A percentile compares a stretch with the other conserved stretches of the same genome.
These are phyloP conservation scores for Xyrichtys novacula DNA, from an alignment of 2,797 vertebrate species.

Conservation along the genomic window DNA sequence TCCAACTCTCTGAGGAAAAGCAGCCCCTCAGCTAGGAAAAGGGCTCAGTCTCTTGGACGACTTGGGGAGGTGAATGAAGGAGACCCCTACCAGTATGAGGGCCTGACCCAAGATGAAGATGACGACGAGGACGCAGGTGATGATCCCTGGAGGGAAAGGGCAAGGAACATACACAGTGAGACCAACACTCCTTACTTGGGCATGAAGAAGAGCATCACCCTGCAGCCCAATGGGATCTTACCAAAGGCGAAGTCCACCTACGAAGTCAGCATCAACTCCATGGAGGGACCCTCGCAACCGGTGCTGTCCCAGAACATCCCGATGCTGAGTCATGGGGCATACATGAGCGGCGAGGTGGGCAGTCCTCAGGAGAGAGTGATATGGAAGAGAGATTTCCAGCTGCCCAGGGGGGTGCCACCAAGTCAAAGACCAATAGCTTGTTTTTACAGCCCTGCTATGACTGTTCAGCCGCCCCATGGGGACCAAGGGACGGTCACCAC, in stretches of 20 bases:
- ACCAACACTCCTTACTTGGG: constrained; percentile 90
- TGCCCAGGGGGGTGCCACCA: constrained; percentile 76
- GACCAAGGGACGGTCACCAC: constrained; percentile 64
- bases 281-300: constrained; percentile 70
- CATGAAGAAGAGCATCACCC: constrained; percentile 83
- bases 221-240: constrained; percentile 90
- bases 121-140: constrained; percentile 80
- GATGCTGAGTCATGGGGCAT: constrained; percentile 71
- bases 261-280: constrained; percentile 84
- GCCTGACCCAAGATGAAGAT: constrained; percentile 87
- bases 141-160: constrained; percentile 88
- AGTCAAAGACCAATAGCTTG: constrained; percentile 90
- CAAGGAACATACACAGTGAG: constrained; percentile 88
- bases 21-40: constrained; percentile 92
- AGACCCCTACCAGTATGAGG: constrained; percentile 91
- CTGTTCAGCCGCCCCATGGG: constrained; percentile 78
- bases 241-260: constrained; percentile 91
- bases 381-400: constrained; percentile 84
- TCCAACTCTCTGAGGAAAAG: constrained; percentile 95
- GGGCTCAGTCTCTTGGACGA: constrained; percentile 94
- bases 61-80: constrained; percentile 91
- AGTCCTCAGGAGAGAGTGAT: constrained; percentile 83
- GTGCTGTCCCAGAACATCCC: constrained; percentile 74
- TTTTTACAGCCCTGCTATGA: constrained; percentile 83
- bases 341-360: constrained; percentile 72